phyloP scores from a whole-genome alignment of 2,888 invertebrate genomes.

The Cristatella mucedo region DNA sequence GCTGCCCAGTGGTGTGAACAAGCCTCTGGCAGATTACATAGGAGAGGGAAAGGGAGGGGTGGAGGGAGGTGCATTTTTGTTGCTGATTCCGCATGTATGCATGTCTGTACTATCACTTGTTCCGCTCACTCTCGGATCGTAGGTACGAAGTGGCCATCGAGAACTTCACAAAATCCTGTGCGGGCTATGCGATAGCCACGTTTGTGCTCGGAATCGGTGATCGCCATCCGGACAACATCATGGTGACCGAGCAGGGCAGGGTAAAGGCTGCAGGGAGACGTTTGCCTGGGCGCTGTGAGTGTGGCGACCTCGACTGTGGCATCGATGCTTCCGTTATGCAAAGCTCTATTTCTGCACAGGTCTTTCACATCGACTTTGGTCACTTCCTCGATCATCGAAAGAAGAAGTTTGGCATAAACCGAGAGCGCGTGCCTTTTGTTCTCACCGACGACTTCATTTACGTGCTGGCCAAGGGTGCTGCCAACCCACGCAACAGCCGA shows the following conservation, averaged over 20 bases:
- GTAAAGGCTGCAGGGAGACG: conserved; percentile 25
- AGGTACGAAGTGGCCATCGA: conserved; percentile 45
- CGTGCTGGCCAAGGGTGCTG: conserved; percentile 46
- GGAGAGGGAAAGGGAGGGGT: no score
- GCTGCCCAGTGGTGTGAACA: no score
- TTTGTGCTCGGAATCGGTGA: conserved; percentile 49
- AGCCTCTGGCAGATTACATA: no score
- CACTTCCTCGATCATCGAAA: conserved; percentile 49
- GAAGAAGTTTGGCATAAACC: conserved; percentile 47
- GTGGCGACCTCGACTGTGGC: no score
- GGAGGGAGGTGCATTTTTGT: no score
- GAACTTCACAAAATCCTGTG: conserved; percentile 46
- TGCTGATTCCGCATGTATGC: no score
- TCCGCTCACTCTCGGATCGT: no score
- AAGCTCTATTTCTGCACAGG: conserved; percentile 26
- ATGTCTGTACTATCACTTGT: no score
- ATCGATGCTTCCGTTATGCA: no score
- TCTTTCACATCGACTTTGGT: conserved; percentile 50
- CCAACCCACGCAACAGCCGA: conserved; percentile 42
- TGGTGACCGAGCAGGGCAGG: conserved; percentile 46
- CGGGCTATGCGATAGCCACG: conserved; percentile 49
- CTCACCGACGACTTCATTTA: conserved; percentile 46
- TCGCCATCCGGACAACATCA: conserved; percentile 48
- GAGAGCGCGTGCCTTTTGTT: conserved; percentile 48
- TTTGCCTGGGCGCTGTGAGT: no score